Conservation (phyloP, 2,113 vertebrate species). For the Dasyprocta punctata region DNA sequence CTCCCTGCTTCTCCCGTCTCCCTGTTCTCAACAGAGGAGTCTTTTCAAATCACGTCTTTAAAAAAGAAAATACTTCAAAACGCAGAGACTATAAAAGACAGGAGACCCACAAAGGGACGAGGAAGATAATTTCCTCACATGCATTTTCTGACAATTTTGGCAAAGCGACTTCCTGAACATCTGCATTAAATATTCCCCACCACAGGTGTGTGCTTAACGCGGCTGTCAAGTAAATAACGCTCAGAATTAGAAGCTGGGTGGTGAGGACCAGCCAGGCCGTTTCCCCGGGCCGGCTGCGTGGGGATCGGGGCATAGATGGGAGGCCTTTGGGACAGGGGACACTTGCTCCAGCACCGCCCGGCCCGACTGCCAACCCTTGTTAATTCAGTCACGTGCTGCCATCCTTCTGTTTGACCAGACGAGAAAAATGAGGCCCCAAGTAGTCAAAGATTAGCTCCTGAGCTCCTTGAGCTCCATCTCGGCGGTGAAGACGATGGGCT, state of each 20-base stretch:
- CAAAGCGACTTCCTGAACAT: constrained; percentile 57
- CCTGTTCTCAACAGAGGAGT: background rate
- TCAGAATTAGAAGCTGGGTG: background rate
- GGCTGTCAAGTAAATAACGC: background rate
- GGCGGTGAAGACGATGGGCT: background rate
- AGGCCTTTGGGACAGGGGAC: no score
- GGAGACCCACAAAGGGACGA: background rate
- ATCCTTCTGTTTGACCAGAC: background rate
- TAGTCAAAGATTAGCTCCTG: constrained; percentile 16
- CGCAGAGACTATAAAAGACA: constrained; percentile 28
- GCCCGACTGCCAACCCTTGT: background rate
- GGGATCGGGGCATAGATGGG: background rate
- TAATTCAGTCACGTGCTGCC: background rate
- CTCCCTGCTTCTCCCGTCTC: background rate
- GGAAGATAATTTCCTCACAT: constrained; percentile 32
- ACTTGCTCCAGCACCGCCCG: no score
- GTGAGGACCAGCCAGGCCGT: background rate
- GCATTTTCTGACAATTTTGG: constrained; percentile 53
- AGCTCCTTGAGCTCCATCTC: background rate
- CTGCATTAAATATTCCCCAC: constrained; percentile 20
- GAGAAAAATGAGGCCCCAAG: background rate
- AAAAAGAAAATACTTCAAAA: constrained; percentile 28
- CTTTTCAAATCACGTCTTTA: constrained; percentile 42
- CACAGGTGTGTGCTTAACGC: constrained; percentile 30
- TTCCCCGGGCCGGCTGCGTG: background rate